Percentiles rank a stretch among this genome's conserved stretches.
Evolutionary conservation across 2,113 vertebrate species (phyloP).

Genomic region (Equus quagga): DNA sequence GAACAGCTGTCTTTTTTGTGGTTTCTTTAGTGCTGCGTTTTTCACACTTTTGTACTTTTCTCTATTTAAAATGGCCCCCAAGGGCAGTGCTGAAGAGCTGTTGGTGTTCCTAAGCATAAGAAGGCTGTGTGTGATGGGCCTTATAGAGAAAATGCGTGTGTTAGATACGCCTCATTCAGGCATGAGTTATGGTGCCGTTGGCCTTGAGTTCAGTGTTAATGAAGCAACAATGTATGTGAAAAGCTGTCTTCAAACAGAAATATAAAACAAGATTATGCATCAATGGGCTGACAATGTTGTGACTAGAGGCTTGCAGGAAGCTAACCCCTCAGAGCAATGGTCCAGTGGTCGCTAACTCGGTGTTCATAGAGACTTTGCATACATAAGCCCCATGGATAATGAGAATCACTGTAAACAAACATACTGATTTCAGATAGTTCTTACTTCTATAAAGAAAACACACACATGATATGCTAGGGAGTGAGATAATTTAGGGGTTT

Average conservation of each 20-base stretch:
- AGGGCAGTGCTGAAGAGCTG: neutral
- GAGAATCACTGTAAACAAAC: neutral
- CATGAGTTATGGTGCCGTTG: neutral
- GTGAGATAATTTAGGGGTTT: neutral
- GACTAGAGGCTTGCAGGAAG: neutral
- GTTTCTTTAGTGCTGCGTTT: neutral
- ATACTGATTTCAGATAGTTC: neutral
- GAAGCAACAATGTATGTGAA: neutral
- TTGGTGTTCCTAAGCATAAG: neutral
- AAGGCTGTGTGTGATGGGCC: neutral
- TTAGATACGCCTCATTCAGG: neutral
- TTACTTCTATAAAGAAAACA: neutral
- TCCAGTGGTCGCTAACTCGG: neutral
- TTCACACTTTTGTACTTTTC: neutral
- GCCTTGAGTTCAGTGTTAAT: neutral
- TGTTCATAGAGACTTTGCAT: neutral
- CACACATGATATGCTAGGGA: rapidly evolving
- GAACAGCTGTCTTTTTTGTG: neutral
- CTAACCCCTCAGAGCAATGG: neutral
- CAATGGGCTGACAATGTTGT: neutral
- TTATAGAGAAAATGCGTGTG: neutral
- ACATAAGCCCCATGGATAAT: neutral
- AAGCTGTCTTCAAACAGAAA: neutral
- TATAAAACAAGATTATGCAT: neutral
- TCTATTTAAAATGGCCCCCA: neutral